These are phyloP conservation scores for Anomalospiza imberbis DNA, from an alignment of 2,797 vertebrate genomes.

Conservation along the genomic window DNA sequence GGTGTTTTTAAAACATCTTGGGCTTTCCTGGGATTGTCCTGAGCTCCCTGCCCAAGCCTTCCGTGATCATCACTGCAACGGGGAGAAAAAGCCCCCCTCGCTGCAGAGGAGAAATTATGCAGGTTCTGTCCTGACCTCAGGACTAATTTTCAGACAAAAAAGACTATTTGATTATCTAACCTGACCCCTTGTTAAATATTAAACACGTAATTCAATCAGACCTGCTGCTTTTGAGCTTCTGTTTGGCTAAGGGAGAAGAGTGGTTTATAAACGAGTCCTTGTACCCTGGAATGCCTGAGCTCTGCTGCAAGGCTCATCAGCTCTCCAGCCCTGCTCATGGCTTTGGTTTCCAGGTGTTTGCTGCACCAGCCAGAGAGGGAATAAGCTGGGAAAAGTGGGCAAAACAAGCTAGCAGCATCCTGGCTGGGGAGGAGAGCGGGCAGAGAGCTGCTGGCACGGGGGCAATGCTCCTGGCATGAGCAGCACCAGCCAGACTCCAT, in stretches of 20 bases:
- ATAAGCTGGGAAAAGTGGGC: background rate
- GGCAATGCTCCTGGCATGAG: accelerated
- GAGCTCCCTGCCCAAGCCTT: background rate
- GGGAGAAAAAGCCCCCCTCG: background rate
- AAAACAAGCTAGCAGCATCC: background rate
- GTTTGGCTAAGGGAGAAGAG: background rate
- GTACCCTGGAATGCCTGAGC: background rate
- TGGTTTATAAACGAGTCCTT: background rate
- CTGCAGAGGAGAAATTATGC: background rate
- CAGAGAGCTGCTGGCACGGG: background rate
- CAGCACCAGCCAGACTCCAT: background rate
- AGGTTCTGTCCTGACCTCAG: background rate
- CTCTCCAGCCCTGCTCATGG: background rate
- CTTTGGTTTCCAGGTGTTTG: background rate
- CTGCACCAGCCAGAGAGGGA: background rate
- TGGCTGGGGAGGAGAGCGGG: background rate
- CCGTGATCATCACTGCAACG: accelerated
- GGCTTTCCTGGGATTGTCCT: background rate
- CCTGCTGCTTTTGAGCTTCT: background rate
- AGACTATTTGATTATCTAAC: background rate
- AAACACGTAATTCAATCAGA: background rate
- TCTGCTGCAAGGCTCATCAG: background rate
- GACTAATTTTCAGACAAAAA: background rate
- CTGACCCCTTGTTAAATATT: background rate
- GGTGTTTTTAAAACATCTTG: background rate